Conservation (phyloP, 2,888 invertebrate species). For the Anodontia alba region DNA sequence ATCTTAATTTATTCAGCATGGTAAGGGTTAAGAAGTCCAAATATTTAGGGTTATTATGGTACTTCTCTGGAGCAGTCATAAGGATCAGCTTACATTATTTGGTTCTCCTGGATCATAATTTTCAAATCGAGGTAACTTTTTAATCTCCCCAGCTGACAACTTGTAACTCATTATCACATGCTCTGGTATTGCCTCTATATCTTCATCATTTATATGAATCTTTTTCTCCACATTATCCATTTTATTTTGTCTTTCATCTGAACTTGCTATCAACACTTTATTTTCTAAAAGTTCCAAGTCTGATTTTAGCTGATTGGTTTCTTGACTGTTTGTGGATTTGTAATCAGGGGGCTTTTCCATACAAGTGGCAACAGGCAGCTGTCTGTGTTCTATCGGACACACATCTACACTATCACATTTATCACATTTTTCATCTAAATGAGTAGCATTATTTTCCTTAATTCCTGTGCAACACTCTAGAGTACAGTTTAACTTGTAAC, state of each 20-base stretch:
- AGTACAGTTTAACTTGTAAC: slow-evolving; percentile 43
- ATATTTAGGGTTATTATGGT: too few relatives aligned
- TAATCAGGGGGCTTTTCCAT: slow-evolving; percentile 51
- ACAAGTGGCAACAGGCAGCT: slow-evolving; percentile 37
- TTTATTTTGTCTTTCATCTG: background rate
- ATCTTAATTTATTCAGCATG: too few relatives aligned
- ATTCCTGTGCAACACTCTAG: slow-evolving; percentile 47
- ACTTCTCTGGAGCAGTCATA: too few relatives aligned
- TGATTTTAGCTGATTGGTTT: background rate
- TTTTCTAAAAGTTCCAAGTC: slow-evolving; percentile 22
- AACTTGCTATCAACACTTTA: background rate
- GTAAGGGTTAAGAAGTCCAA: too few relatives aligned
- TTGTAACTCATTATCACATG: slow-evolving; percentile 71
- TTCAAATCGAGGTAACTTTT: slow-evolving; percentile 73
- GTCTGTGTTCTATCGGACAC: slow-evolving; percentile 10
- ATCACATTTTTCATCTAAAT: background rate
- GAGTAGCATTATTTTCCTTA: background rate
- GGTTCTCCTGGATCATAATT: slow-evolving; percentile 76
- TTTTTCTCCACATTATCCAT: background rate
- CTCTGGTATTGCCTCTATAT: slow-evolving; percentile 67
- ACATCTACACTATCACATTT: background rate
- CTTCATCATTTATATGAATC: background rate
- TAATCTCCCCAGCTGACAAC: slow-evolving; percentile 74
- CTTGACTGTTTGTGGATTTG: slow-evolving; percentile 34
- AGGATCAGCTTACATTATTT: slow-evolving; percentile 69